phyloP scores from a whole-genome alignment of 2,888 invertebrate species.

The Habroteleia sp. region DNA sequence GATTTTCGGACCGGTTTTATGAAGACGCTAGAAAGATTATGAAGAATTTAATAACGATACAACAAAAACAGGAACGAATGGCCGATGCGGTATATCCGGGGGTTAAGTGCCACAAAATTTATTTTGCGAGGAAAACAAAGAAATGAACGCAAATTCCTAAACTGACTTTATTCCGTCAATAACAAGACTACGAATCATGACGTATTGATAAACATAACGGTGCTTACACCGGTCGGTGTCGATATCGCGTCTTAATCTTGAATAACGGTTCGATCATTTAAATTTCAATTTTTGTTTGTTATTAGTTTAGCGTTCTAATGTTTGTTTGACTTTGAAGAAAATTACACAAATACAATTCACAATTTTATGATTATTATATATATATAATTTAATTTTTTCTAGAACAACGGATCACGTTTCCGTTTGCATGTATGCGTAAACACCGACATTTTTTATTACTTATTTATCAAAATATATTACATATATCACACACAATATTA shows the following conservation, averaged over 20 bases:
- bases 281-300: too few species aligned
- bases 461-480: too few species aligned
- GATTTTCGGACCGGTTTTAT: conserved; percentile 64
- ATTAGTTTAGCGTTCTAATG: too few species aligned
- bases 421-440: too few species aligned
- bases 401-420: too few species aligned
- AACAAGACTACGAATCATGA: conserved; percentile 10
- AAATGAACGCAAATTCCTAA: conserved; percentile 1
- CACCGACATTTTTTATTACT: too few species aligned
- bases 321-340: too few species aligned
- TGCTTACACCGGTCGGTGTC: conserved; percentile 15
- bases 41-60: conserved; percentile 29
- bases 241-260: conserved; percentile 16
- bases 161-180: conserved; percentile 1
- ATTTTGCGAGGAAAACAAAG: conserved; percentile 12
- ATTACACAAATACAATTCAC: too few species aligned
- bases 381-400: too few species aligned
- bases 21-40: conserved; percentile 53
- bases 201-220: conserved; percentile 30
- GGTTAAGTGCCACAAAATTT: conserved; percentile 32
- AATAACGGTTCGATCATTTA: conserved; percentile 11
- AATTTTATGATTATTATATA: too few species aligned
- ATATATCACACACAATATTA: too few species aligned
- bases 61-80: conserved; percentile 13
- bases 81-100: background rate